A percentile compares a stretch with the other conserved stretches of the same genome.
Evolutionary conservation across 1,140 invertebrate genomes (phyloP).

Genomic region (Carposina sasakii): DNA sequence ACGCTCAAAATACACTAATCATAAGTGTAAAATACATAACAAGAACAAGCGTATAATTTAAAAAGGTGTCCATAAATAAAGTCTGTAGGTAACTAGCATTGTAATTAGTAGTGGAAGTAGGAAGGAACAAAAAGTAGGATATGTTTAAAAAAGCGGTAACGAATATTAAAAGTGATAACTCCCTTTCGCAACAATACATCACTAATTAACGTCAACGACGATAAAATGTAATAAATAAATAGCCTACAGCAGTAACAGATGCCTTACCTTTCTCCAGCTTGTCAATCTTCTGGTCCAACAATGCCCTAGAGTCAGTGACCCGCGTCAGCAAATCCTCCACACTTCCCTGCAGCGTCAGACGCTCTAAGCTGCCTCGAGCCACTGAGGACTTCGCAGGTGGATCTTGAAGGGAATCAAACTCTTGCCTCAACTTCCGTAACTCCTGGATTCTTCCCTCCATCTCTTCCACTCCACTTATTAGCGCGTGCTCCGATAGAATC

Average conservation of each 20-base stretch:
- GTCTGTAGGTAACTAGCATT: no score
- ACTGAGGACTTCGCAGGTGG: conserved; percentile 51
- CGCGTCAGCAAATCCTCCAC: conserved; percentile 56
- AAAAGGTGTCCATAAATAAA: no score
- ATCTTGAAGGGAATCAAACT: conserved; percentile 57
- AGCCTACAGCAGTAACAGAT: conserved; percentile 5
- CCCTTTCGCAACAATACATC: no score
- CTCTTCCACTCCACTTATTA: conserved; percentile 59
- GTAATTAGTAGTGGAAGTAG: no score
- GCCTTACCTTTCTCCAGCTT: conserved; percentile 46
- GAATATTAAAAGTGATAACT: no score
- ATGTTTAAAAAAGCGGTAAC: no score
- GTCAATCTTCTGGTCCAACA: conserved; percentile 50
- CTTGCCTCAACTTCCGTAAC: conserved; percentile 48
- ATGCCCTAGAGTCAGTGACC: conserved; percentile 47
- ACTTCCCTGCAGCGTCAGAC: conserved; percentile 65
- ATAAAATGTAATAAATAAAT: conserved; percentile 10
- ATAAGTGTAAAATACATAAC: no score
- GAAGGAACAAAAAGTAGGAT: no score
- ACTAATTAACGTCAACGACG: no score
- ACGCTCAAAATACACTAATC: no score
- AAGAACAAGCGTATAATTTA: no score
- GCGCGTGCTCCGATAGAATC: conserved; percentile 65
- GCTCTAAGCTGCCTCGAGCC: conserved; percentile 65
- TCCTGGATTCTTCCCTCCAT: conserved; percentile 58